Base-by-base conservation (phyloP, 2,113 vertebrate genomes). In the Phycodurus eques region DNA sequence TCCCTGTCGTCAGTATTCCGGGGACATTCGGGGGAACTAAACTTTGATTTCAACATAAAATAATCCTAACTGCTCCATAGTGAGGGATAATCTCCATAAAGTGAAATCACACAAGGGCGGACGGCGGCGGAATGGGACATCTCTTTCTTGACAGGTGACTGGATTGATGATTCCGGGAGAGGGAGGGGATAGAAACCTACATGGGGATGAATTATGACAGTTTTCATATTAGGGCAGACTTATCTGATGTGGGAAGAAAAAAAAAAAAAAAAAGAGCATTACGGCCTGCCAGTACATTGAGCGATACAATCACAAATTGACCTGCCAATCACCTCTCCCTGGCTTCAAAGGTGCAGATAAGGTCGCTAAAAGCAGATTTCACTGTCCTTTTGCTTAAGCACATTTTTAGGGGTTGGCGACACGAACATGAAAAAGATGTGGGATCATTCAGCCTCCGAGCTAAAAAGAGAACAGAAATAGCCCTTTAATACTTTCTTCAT, bases 141-240 rank as follows among this genome's bases (percentile, higher is more conserved):
- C 79, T 80, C 64, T 79, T 71, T 84, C 76, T 35, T 87, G 86
- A 90, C 88, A 89, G 85, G 79, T 84, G 83, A 87, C 80, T 59
- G 80, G 88, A 89, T 89, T 91, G 91, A 92, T 90, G 90, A 91
- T 90, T 85, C 84, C 80, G 59, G 72, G 39, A 61, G 31, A 35
- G 59, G 59, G 59, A 19, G 59, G 59, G 33, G 59, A 14, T 53
- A 80, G 73, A 89, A 89, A 92, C 84, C 77, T 80, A 80, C 89
- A 91, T 72, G 83, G 75, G 77, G 91, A 90, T 88, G 87, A 92
- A 91, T 89, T 91, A 91, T 93, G 92, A 92, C 91, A 91, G 92
- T 92, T 93, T 93, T 93, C 90, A 91, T 91, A 94, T 94, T 94
- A 93, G 89, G 59, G 86, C 89, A 81, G 91, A 91, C 85, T 92